These are phyloP conservation scores for Helostoma temminkii DNA, from an alignment of 2,797 vertebrate species.

Conservation along the genomic window DNA sequence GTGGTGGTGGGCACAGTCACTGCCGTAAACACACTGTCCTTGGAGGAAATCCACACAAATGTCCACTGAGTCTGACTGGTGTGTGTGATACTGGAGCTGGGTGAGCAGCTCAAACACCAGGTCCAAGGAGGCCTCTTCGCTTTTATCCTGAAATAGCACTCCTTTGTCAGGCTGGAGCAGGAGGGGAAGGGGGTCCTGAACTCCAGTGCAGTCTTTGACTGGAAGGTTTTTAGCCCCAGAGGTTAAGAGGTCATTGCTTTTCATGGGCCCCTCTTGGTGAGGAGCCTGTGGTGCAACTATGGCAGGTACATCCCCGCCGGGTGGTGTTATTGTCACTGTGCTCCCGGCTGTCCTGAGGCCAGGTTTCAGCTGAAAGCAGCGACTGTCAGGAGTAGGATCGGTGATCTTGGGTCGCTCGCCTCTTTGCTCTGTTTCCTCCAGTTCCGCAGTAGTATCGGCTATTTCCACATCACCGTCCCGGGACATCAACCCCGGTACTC, in stretches of 20 bases:
- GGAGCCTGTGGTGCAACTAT: conserved; percentile 75
- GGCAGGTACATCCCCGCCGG: conserved; percentile 70
- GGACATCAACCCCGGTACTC: conserved; percentile 82
- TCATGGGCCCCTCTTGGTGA: conserved; percentile 86
- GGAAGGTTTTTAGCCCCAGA: conserved; percentile 84
- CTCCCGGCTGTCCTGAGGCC: conserved; percentile 73
- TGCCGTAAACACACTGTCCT: conserved; percentile 93
- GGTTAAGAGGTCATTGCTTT: conserved; percentile 87
- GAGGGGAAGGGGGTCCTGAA: conserved; percentile 61
- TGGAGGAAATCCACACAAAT: conserved; percentile 98
- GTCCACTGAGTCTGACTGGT: conserved; percentile 92
- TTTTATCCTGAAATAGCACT: conserved; percentile 96
- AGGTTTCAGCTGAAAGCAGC: conserved; percentile 76
- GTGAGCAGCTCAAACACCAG: conserved; percentile 98
- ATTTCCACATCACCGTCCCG: conserved; percentile 79
- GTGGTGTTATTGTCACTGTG: conserved; percentile 62
- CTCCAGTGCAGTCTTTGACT: conserved; percentile 81
- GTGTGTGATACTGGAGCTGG: conserved; percentile 98
- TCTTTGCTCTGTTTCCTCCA: conserved; percentile 75
- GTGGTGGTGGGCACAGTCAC: conserved; percentile 95
- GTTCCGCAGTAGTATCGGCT: conserved; percentile 79
- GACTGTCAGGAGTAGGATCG: conserved; percentile 63
- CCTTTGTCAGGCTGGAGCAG: conserved; percentile 78
- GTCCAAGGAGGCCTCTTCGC: conserved; percentile 96
- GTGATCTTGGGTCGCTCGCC: conserved; percentile 75